These are phyloP conservation scores for Nothoprocta perdicaria DNA, from an alignment of 2,113 vertebrate species.

Conservation along the genomic window DNA sequence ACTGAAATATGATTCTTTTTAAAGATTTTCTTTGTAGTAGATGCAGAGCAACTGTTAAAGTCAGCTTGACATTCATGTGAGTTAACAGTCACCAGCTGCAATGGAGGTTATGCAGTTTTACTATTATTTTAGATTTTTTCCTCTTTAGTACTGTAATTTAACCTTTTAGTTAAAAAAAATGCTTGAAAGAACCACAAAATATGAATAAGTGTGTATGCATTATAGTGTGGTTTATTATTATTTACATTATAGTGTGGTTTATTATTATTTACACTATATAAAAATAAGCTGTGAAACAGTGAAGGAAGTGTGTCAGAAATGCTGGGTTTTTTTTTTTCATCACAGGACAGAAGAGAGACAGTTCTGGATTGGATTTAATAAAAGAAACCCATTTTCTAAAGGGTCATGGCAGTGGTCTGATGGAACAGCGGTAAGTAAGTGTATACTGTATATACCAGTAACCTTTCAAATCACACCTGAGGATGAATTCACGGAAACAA, in stretches of 20 bases:
- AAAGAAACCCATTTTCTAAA: conserved; percentile 82
- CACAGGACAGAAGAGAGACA: conserved; percentile 84
- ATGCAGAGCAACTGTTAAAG: not conserved
- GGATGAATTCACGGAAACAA: not conserved
- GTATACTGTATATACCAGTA: not conserved
- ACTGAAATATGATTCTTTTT: not conserved
- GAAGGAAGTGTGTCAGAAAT: not conserved
- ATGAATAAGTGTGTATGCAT: not conserved
- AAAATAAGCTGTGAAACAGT: not conserved
- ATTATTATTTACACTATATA: not conserved
- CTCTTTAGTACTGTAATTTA: not conserved
- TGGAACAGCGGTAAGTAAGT: conserved; percentile 84
- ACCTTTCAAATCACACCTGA: not conserved
- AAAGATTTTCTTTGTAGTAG: not conserved
- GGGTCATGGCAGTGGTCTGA: conserved; percentile 94
- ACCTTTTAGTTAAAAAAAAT: not conserved
- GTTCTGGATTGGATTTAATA: conserved; percentile 97
- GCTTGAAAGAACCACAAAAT: not conserved
- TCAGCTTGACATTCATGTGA: not conserved
- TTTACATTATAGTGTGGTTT: not conserved
- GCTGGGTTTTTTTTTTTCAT: conserved; percentile 11
- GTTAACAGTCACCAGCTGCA: fast-evolving
- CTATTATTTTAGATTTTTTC: not conserved
- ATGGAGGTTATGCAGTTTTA: not conserved
- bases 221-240: not conserved